phyloP scores from a whole-genome alignment of 2,797 vertebrate genomes.

The Manis crassicaudata region DNA sequence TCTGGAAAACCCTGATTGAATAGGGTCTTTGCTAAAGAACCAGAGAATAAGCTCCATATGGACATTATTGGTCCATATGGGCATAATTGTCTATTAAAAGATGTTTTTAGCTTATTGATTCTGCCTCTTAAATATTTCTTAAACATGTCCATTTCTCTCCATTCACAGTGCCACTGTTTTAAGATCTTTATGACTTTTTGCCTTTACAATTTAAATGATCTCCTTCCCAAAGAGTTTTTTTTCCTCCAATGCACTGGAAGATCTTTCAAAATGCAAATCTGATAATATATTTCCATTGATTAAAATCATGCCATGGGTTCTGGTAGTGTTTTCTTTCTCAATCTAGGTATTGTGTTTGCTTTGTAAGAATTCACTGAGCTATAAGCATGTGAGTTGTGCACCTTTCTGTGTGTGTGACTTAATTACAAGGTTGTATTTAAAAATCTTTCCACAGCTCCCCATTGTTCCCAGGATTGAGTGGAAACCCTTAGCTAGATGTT shows the following conservation, averaged over 20 bases:
- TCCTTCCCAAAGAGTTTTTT: background rate
- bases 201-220: background rate
- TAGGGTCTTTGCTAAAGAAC: background rate
- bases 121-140: constrained; percentile 15
- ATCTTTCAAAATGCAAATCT: background rate
- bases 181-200: background rate
- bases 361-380: constrained; percentile 15
- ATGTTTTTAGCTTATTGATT: background rate
- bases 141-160: background rate
- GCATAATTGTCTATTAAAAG: background rate
- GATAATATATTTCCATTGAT: background rate
- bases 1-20: background rate
- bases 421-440: constrained; percentile 6
- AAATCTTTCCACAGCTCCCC: background rate
- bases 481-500: constrained; percentile 8
- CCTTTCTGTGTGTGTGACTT: background rate
- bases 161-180: background rate
- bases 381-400: background rate
- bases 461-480: background rate
- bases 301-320: background rate
- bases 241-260: background rate
- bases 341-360: background rate
- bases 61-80: background rate
- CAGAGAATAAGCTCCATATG: background rate
- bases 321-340: background rate